A percentile compares a stretch with the other conserved stretches of the same genome.
These are phyloP conservation scores for Mesoclemmys tuberculata DNA, from an alignment of 2,113 vertebrate species.

Conservation along the genomic window DNA sequence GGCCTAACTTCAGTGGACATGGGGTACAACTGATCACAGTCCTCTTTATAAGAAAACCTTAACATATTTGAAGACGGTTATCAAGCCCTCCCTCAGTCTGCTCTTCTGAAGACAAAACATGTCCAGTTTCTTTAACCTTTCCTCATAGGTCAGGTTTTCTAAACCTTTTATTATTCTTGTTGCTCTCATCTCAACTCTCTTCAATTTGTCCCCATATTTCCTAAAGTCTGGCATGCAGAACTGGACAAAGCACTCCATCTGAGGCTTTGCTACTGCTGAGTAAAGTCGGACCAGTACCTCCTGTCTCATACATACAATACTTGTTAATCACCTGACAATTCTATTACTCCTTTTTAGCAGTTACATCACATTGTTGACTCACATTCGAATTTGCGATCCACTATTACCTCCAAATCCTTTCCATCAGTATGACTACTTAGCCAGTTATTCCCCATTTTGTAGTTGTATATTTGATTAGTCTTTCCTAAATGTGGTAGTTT, in stretches of 20 bases:
- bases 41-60: neutral
- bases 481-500: neutral
- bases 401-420: neutral
- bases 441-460: neutral
- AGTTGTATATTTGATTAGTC: neutral
- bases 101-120: neutral
- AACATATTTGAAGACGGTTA: neutral
- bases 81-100: neutral
- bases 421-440: neutral
- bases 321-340: too few relatives aligned
- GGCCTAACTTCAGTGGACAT: neutral
- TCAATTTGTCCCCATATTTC: neutral
- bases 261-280: neutral
- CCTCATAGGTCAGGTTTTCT: neutral
- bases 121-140: neutral
- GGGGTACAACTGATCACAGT: neutral
- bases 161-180: neutral
- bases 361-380: neutral
- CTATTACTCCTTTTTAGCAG: neutral
- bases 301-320: neutral
- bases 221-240: neutral
- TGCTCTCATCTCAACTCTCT: neutral
- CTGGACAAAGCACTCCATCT: neutral
- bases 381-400: neutral
- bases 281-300: neutral